Evolutionary conservation across 1,140 invertebrate genomes (phyloP), one percentile per base, ranked within the genome.

Genomic region (Pectinophora gossypiella): DNA sequence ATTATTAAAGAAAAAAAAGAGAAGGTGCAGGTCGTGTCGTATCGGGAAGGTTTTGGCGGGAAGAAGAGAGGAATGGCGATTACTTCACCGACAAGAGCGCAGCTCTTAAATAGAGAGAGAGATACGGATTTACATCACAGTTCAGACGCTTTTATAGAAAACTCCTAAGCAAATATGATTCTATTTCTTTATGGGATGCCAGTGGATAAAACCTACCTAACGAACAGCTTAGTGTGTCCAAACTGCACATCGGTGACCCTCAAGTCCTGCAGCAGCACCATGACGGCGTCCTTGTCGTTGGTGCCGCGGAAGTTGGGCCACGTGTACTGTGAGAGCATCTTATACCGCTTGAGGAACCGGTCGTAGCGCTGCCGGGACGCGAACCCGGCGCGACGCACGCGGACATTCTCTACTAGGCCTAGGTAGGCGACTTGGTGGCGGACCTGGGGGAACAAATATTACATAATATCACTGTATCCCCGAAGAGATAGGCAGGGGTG

Each of bases 181-280:
- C n/a, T n/a, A n/a, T n/a, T n/a, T n/a, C n/a, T n/a, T n/a, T n/a
- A n/a, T n/a, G n/a, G n/a, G n/a, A n/a, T n/a, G n/a, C n/a, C n/a
- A n/a, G n/a, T 23, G 10, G 22, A 10, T 10, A 23, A 23, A 5
- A 10, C 27, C 12, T 27, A 87, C 66, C 96, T 91, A 63, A 99
- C 97, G 68, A 99, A 99, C 42, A 99, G 91, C 87, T 99, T 99
- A 1, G 97, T 98, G 59, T 95, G 94, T 7, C 97, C 98, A 68
- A 95, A 98, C 71, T 95, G 95, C 2, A 98, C 97, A 74, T 99
- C 98, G 0, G 89, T 85, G 54, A 97, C 93, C 18, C 92, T 90
- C 69, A 94, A 91, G 66, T 97, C 94, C 35, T 95, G 89, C 50
- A 99, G 91, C 36, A 99, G 91, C 40, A 94, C 93, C 72, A 92